Base-by-base conservation (phyloP, 2,888 invertebrate genomes). In the Cheilosia impressa region DNA sequence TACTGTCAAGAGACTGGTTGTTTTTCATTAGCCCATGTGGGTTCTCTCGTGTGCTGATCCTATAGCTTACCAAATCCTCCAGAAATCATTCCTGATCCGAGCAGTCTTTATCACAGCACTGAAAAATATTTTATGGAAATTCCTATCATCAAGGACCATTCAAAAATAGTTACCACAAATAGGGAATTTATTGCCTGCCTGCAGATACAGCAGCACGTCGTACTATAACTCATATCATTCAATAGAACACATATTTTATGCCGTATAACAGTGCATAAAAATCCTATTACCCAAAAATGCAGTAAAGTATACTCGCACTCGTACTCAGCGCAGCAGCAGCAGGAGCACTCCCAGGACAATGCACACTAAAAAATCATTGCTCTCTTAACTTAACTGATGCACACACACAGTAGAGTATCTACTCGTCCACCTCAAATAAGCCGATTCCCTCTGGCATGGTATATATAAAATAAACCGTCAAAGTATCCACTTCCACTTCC, bases 251-350 rank as follows among this genome's bases (percentile, higher is more conserved):
- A 68, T 69, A 62, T 66, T 53, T 34, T 38, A 77, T 62, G 24
- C 13, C 13, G 43, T 41, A 68, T 77, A 27, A 52, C 62, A 69
- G 24, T 27, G 62, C 68, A 77, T 77, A 77, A 77, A 76, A 77
- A 77, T 77, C 68, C 77, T 77, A 77, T 77, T 68, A 77, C 68
- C 77, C 60, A 62, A 62, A 76, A 68, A 68, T 60, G 60, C 68
- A 77, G 50, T 77, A 77, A 77, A 77, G 38, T 65, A 53, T 43
- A 24, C 60, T 68, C 38, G 38, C 13, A 38, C 38, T 38, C 38
- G 38, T 38, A 38, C 38, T 38, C 13, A 38, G 13, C 3, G 38
- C 60, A 31, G 31, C 31, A 31, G 38, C 60, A 31, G 31, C 9
- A 27, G 10, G 60, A 69, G 43, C 4, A 38, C 53, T 76, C 58